A percentile compares a stretch with the other conserved stretches of the same genome.
Conservation (phyloP, 1,140 invertebrate species). For the Lucilia sericata region DNA sequence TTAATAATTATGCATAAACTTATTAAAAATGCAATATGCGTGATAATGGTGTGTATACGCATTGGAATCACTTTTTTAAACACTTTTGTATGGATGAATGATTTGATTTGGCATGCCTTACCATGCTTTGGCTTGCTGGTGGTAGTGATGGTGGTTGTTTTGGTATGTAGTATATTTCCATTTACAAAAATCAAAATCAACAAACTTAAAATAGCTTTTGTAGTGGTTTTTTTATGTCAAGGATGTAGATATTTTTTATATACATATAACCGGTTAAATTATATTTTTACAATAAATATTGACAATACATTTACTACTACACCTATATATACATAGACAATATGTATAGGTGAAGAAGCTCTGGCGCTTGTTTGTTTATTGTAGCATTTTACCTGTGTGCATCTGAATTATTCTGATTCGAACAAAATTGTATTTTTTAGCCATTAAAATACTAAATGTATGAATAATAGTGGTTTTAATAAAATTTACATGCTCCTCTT, state of each 20-base stretch:
- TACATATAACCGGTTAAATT: constrained; percentile 59
- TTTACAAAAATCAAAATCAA: not conserved
- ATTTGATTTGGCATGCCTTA: too few relatives aligned
- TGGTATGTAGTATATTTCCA: not conserved
- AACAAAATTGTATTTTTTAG: not conserved
- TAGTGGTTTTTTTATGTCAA: constrained; percentile 66
- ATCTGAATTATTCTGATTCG: not conserved
- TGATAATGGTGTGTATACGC: not conserved
- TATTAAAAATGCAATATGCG: constrained; percentile 38
- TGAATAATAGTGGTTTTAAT: too few relatives aligned
- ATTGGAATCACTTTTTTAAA: constrained; percentile 46
- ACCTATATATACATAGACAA: not conserved
- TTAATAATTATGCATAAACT: not conserved
- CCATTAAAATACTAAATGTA: too few relatives aligned
- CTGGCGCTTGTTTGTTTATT: constrained; percentile 18
- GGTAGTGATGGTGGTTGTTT: too few relatives aligned
- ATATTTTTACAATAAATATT: constrained; percentile 46
- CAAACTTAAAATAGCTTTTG: constrained; percentile 16
- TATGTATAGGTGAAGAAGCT: not conserved
- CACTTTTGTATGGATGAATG: not conserved
- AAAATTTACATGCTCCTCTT: too few relatives aligned
- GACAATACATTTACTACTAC: too few relatives aligned
- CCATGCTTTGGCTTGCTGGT: too few relatives aligned
- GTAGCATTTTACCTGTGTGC: not conserved
- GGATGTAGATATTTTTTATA: constrained; percentile 53